Base-by-base conservation (phyloP, 30 jellyfish, hydroid and myxozoan genomes). In the Aurelia aurita complex sp. Pacific region DNA sequence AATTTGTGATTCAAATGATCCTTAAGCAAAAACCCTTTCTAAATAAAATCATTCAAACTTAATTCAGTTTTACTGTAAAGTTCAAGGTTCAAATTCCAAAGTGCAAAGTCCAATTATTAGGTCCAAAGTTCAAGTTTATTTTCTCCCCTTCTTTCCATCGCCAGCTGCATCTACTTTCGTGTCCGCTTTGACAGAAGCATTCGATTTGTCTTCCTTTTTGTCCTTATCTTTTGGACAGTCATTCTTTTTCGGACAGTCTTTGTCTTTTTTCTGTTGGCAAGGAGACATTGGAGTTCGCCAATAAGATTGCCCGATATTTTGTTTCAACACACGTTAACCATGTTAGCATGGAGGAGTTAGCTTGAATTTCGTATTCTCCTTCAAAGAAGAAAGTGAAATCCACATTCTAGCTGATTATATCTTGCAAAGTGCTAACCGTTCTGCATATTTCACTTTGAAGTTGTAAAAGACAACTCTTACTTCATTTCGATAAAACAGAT, bases 231-330 rank as follows among this genome's bases (percentile, higher is more conserved):
- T 78, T 59, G 67, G 34, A 40, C 87, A 55, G 69, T 78, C 77
- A 36, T 63, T 67, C 34, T 70, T 70, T 70, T 80, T 80, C 67
- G 62, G 65, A 65, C 89, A 62, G 82, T 80, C 90, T 46, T 82
- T 82, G 79, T 76, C 88, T 85, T 71, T 78, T 74, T 86, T 86
- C 96, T 86, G 96, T 86, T 76, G 89, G 68, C 91, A 81, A 81
- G 91, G 85, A 86, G 90, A 86, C 96, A 86, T 76, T 76, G 90
- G 90, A 77, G 96, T 68, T 76, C 85, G 78, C 90, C 96, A 65
- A 86, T 86, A 88, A 86, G 80, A 76, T 60, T 62, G 86, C 80
- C 94, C 88, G 82, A 63, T 33, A 53, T 63, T 61, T 34, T 33
- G 77, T 51, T 33, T 53, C 51, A 69, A 38, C 67, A 36, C 61